Conservation (phyloP, 1,140 invertebrate genomes). For the Platyscapa corneri region DNA sequence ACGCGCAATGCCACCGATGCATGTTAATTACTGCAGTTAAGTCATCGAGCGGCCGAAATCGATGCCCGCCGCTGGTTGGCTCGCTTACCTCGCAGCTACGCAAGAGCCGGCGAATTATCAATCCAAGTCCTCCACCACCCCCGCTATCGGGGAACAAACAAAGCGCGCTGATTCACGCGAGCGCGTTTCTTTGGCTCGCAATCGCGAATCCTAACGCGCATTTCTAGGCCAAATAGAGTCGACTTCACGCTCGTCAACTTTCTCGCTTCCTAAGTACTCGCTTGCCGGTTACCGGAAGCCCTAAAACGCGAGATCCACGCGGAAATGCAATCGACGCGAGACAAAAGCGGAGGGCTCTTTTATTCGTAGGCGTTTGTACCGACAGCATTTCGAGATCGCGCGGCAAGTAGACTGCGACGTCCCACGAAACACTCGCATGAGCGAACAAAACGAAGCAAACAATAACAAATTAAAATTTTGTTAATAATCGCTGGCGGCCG, state of each 20-base stretch:
- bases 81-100: not conserved
- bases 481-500: not conserved
- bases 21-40: conserved; percentile 36
- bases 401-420: not conserved
- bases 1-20: not conserved
- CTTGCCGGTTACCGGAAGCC: too few species aligned
- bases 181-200: too few species aligned
- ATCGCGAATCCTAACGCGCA: too few species aligned
- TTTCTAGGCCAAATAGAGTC: too few species aligned
- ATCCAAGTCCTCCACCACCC: not conserved
- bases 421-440: not conserved
- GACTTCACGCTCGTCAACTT: too few species aligned
- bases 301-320: too few species aligned
- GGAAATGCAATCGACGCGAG: too few species aligned
- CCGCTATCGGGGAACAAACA: not conserved
- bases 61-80: not conserved
- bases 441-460: not conserved
- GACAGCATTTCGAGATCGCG: not conserved
- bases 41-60: conserved; percentile 27
- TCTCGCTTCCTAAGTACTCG: too few species aligned
- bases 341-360: not conserved
- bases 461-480: not conserved
- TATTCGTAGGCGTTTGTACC: not conserved
- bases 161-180: not conserved
- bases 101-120: conserved; percentile 14